Conservation (phyloP, 2,888 invertebrate species). For the Fissipunctia ypsillon region DNA sequence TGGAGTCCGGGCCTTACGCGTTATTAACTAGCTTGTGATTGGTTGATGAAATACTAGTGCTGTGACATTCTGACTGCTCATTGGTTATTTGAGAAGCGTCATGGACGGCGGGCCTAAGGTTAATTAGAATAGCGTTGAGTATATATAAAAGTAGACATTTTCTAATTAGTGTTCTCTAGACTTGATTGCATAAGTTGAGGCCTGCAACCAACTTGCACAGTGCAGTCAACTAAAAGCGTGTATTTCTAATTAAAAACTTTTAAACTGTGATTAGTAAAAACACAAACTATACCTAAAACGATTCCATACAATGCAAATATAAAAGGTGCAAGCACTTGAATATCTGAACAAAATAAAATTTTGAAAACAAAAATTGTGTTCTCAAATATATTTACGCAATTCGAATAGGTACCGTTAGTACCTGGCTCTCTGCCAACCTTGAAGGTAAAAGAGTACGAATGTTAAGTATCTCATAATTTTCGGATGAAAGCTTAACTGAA, state of each 20-base stretch:
- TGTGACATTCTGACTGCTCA: too few relatives aligned
- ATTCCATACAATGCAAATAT: background rate
- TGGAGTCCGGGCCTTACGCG: too few relatives aligned
- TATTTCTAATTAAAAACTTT: background rate
- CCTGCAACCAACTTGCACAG: background rate
- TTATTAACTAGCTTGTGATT: too few relatives aligned
- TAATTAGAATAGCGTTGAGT: background rate
- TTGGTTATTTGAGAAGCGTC: too few relatives aligned
- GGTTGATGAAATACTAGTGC: too few relatives aligned
- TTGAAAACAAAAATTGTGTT: conserved; percentile 3
- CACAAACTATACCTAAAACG: background rate
- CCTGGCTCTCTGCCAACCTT: conserved; percentile 44
- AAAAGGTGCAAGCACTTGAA: background rate
- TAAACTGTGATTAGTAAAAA: background rate
- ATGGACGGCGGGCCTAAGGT: too few relatives aligned
- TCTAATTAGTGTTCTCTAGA: background rate
- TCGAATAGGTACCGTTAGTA: conserved; percentile 21
- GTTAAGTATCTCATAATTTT: conserved; percentile 53
- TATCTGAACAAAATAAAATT: background rate
- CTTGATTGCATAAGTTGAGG: background rate
- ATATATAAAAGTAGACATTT: background rate
- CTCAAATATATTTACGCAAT: conserved; percentile 22
- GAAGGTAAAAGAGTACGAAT: conserved; percentile 39
- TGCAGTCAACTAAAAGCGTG: background rate
- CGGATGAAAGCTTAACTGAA: conserved; percentile 50